Percentiles rank a stretch among this genome's conserved stretches.
These are phyloP conservation scores for Eudorcas thomsonii DNA, from an alignment of 2,113 vertebrate genomes.

Conservation along the genomic window DNA sequence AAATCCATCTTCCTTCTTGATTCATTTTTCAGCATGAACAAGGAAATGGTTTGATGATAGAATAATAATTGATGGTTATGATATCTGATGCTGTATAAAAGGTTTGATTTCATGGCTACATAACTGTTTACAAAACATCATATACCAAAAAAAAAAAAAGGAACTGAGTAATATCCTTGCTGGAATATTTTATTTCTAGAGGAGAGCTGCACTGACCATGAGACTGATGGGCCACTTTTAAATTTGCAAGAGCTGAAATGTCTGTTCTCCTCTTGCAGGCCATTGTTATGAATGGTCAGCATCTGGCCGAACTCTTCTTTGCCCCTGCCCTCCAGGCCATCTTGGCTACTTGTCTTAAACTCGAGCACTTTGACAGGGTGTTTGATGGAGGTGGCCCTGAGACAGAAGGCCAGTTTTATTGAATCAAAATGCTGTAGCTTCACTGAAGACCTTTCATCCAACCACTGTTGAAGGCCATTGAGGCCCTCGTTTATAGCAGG, in stretches of 20 bases:
- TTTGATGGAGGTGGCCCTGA: conserved; percentile 66
- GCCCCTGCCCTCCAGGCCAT: conserved; percentile 32
- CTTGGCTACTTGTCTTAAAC: conserved; percentile 54
- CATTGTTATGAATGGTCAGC: conserved; percentile 45
- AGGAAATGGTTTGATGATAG: conserved; percentile 64
- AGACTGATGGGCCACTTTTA: conserved; percentile 12
- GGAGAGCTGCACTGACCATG: background rate
- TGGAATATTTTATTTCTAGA: background rate
- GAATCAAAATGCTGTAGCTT: conserved; percentile 53
- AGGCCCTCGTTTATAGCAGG: conserved; percentile 33
- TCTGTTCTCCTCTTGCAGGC: background rate
- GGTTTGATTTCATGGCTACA: conserved; percentile 60
- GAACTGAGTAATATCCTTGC: conserved; percentile 37
- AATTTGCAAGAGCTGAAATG: conserved; percentile 26
- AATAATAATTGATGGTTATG: conserved; percentile 78
- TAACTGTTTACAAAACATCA: conserved; percentile 51
- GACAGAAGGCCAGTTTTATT: conserved; percentile 49
- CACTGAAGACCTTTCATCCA: conserved; percentile 24
- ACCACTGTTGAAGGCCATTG: conserved; percentile 20
- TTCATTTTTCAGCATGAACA: conserved; percentile 71
- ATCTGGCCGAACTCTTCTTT: background rate
- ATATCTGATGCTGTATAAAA: conserved; percentile 66
- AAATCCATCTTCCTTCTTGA: conserved; percentile 68
- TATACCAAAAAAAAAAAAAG: conserved; percentile 30
- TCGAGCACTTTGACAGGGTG: conserved; percentile 45